These are phyloP conservation scores for Thyatira batis DNA, from an alignment of 2,888 invertebrate species.

Conservation along the genomic window DNA sequence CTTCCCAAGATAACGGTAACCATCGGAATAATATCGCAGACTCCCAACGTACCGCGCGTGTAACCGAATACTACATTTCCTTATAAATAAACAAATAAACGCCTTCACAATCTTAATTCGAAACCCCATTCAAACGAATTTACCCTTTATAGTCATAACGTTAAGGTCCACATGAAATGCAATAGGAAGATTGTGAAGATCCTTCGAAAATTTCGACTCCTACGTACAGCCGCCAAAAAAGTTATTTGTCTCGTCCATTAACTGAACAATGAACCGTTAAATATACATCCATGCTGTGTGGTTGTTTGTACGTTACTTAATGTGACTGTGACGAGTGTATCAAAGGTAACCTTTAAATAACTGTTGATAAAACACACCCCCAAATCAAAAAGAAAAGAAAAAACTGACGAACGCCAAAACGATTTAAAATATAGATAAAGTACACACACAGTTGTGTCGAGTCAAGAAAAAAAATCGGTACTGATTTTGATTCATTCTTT, in stretches of 20 bases:
- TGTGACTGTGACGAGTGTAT: background rate
- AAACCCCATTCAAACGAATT: constrained; percentile 11
- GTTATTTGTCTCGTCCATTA: constrained; percentile 70
- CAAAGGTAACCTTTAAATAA: too few relatives aligned
- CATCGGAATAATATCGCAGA: constrained; percentile 50
- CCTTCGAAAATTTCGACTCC: constrained; percentile 53
- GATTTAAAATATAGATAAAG: too few relatives aligned
- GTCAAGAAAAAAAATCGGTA: too few relatives aligned
- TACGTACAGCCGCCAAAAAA: constrained; percentile 61
- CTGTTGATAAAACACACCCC: too few relatives aligned
- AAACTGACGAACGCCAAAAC: too few relatives aligned
- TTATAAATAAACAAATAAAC: constrained; percentile 58
- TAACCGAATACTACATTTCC: constrained; percentile 68
- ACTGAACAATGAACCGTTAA: constrained; percentile 73
- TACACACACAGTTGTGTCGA: too few relatives aligned
- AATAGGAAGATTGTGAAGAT: constrained; percentile 19
- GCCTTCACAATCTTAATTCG: constrained; percentile 20
- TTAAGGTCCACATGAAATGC: constrained; percentile 19
- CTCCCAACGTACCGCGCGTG: constrained; percentile 52
- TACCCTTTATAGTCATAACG: constrained; percentile 10
- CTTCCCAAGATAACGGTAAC: constrained; percentile 53
- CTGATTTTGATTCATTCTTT: too few relatives aligned
- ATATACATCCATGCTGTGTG: constrained; percentile 39
- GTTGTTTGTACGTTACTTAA: background rate
- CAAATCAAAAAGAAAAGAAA: too few relatives aligned